Evolutionary conservation across 2,888 invertebrate species (phyloP).

Genomic region (Pegoplata infirma): DNA sequence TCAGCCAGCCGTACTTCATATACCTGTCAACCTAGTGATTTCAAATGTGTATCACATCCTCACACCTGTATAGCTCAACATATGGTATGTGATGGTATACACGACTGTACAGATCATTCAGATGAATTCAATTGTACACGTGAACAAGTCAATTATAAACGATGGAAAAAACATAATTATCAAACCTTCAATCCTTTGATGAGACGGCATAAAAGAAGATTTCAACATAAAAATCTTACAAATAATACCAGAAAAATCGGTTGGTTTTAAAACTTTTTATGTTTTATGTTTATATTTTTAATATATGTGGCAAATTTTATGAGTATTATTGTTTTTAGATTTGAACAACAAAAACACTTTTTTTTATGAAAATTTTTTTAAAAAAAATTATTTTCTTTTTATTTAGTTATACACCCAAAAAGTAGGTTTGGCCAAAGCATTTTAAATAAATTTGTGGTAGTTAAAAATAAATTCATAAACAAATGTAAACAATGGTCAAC

Average conservation of each 20-base stretch:
- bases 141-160: slow-evolving; percentile 67
- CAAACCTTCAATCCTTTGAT: slow-evolving; percentile 38
- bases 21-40: slow-evolving; percentile 74
- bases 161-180: slow-evolving; percentile 74
- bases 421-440: slow-evolving; percentile 59
- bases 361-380: slow-evolving; percentile 21
- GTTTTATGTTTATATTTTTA: slow-evolving; percentile 27
- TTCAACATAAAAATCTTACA: slow-evolving; percentile 31
- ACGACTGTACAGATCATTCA: slow-evolving; percentile 81
- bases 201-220: slow-evolving; percentile 46
- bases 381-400: slow-evolving; percentile 30
- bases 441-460: slow-evolving; percentile 56
- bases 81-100: slow-evolving; percentile 80
- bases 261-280: slow-evolving; percentile 72
- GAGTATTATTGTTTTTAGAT: slow-evolving; percentile 49
- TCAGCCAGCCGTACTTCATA: slow-evolving; percentile 65
- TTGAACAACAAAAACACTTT: slow-evolving; percentile 21
- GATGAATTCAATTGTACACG: slow-evolving; percentile 82
- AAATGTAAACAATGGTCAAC: slow-evolving; percentile 22
- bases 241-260: slow-evolving; percentile 67
- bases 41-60: slow-evolving; percentile 77
- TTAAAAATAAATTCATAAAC: slow-evolving; percentile 50
- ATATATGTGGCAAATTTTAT: slow-evolving; percentile 39
- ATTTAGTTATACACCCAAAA: slow-evolving; percentile 57
- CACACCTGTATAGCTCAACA: slow-evolving; percentile 75